Evolutionary conservation across 2,113 vertebrate species (phyloP), one percentile per base, ranked within the genome.

Genomic region (Fukomys damarensis): DNA sequence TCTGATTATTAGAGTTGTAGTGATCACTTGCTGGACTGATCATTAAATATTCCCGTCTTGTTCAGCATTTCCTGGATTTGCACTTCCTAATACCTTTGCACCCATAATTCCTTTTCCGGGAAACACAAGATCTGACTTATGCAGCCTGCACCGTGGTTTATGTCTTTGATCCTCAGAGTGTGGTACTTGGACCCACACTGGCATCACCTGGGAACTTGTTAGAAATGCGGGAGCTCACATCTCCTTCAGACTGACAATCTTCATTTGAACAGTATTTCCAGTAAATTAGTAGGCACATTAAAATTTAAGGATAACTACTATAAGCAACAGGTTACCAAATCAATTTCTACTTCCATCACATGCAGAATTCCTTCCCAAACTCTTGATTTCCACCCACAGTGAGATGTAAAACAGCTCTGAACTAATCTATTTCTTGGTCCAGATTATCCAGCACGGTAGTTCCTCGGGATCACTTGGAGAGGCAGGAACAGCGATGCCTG

Each of bases 1-100:
- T 86, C 46, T 91, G 61, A 94, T 32, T 68, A 97, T 7, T 86
- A 77, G 24, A 93, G 72, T 91, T 81, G 24, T 91, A 74, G 46
- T 56, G 22, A 86, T 86, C 49, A 66, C 43, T 90, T 65, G 28
- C n/a, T 80, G 11, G 65, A 24, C 24, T 65, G 32, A 72, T 93
- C 54, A 49, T 52, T 92, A 94, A 74, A 63, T 28, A 35, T 84
- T 76, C 58, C 49, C 32, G 59, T 72, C 38, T 90, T 61, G 74
- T 49, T 88, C 26, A 88, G 30, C 85, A 72, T 74, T 84, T 84
- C 80, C 32, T 84, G 80, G 70, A 72, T 92, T 43, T 89, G 58
- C 80, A 65, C 63, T 92, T 92, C 10, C 66, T 32, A 30, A 46
- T 19, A 58, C 0, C 46, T 77, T 85, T 58, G 30, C 17, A 38